Percentiles rank a stretch among this genome's conserved stretches.
These are phyloP conservation scores for Gonatopus flavifemur DNA, from an alignment of 1,140 invertebrate species.

Conservation along the genomic window DNA sequence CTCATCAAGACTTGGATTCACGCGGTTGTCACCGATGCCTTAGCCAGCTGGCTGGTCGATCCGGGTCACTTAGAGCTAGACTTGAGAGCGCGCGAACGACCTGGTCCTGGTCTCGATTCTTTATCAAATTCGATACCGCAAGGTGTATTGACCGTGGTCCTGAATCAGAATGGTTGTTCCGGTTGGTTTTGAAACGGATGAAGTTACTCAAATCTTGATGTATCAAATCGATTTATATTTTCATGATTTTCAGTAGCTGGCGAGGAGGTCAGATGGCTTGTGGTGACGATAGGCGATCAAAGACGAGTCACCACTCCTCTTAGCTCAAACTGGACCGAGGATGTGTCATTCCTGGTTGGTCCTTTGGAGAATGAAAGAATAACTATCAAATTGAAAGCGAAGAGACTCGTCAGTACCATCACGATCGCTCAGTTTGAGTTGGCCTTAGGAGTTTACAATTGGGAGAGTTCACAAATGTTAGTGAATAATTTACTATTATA, in stretches of 20 bases:
- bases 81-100: slow-evolving; percentile 51
- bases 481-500: slow-evolving; percentile 28
- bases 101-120: slow-evolving; percentile 42
- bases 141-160: slow-evolving; percentile 57
- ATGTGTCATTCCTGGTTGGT: slow-evolving; percentile 59
- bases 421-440: slow-evolving; percentile 59
- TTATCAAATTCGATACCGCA: slow-evolving; percentile 46
- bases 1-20: slow-evolving; percentile 64
- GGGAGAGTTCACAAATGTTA: slow-evolving; percentile 56
- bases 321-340: slow-evolving; percentile 54
- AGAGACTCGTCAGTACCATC: slow-evolving; percentile 58
- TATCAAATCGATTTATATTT: slow-evolving; percentile 1
- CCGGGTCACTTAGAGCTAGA: slow-evolving; percentile 59
- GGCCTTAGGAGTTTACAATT: slow-evolving; percentile 55
- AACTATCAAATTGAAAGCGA: slow-evolving; percentile 56
- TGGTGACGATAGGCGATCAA: slow-evolving; percentile 55
- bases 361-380: slow-evolving; percentile 56
- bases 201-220: not conserved
- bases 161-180: slow-evolving; percentile 34
- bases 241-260: slow-evolving; percentile 23
- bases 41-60: slow-evolving; percentile 62
- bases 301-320: slow-evolving; percentile 53
- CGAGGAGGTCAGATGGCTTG: slow-evolving; percentile 53
- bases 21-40: slow-evolving; percentile 59
- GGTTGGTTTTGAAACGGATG: too few relatives aligned